These are phyloP conservation scores for Hermodice carunculata DNA, from an alignment of 2,888 invertebrate species.

Conservation along the genomic window DNA sequence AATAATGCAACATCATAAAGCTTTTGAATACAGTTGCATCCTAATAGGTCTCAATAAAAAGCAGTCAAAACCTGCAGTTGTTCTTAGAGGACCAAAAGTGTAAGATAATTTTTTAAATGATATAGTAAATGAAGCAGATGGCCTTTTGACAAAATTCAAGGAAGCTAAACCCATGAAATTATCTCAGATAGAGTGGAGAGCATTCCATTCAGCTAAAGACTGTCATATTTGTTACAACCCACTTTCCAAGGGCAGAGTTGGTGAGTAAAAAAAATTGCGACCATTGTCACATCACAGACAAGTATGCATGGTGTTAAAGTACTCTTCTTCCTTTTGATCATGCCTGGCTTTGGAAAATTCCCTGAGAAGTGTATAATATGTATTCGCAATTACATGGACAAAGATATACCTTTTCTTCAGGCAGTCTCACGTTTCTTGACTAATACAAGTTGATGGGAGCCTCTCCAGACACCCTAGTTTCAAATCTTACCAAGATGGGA, in stretches of 20 bases:
- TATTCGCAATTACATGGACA: slow-evolving; percentile 21
- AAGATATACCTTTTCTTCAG: not conserved
- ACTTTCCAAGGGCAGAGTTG: too few relatives aligned
- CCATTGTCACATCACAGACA: slow-evolving; percentile 29
- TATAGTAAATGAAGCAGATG: not conserved
- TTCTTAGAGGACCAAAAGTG: slow-evolving; percentile 23
- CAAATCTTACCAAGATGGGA: too few relatives aligned
- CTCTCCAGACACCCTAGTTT: not conserved
- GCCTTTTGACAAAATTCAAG: not conserved
- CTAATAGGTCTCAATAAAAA: too few relatives aligned
- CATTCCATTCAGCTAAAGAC: not conserved
- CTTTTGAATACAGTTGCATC: too few relatives aligned
- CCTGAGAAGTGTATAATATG: slow-evolving; percentile 20
- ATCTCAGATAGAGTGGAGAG: not conserved
- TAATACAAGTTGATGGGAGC: not conserved
- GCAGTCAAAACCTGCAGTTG: too few relatives aligned
- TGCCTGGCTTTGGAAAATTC: slow-evolving; percentile 10
- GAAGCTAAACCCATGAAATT: not conserved
- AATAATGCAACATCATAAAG: too few relatives aligned
- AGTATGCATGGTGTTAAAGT: slow-evolving; percentile 14
- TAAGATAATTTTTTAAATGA: slow-evolving; percentile 1
- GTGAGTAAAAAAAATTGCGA: slow-evolving; percentile 10
- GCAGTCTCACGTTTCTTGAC: not conserved
- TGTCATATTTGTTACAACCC: slow-evolving; percentile 8
- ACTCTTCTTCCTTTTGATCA: slow-evolving; percentile 16